Evolutionary conservation across 23 tunicate genomes (phyloP).

Genomic region (Ascidia mentula): DNA sequence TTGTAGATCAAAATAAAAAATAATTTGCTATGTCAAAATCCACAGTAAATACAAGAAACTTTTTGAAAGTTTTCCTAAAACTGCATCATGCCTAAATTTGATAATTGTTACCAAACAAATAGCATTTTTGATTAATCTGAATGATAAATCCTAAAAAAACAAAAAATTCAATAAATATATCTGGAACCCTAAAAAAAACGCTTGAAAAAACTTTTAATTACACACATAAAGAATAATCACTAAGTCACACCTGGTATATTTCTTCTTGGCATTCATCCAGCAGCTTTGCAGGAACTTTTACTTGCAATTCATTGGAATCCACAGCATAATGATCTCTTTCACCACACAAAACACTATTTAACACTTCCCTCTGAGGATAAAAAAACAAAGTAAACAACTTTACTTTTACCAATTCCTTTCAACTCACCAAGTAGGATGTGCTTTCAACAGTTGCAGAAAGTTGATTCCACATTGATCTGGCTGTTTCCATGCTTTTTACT

Average conservation of each 20-base stretch:
- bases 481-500: constrained; percentile 5
- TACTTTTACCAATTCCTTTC: neutral
- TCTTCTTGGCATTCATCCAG: constrained; percentile 49
- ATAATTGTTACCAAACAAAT: too few relatives aligned
- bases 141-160: too few relatives aligned
- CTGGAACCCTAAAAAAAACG: too few relatives aligned
- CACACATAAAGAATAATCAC: neutral
- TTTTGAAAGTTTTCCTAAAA: too few relatives aligned
- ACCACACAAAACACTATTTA: constrained; percentile 11
- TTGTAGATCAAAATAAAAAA: too few relatives aligned
- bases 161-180: too few relatives aligned
- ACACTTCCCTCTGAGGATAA: constrained; percentile 29
- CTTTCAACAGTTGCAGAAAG: neutral
- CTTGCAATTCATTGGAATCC: constrained; percentile 19
- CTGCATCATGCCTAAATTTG: too few relatives aligned
- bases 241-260: constrained; percentile 31
- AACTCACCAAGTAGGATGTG: neutral
- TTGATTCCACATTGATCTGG: neutral
- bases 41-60: too few relatives aligned
- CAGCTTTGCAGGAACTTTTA: constrained; percentile 27
- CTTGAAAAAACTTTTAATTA: neutral
- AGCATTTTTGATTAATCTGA: too few relatives aligned
- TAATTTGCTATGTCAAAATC: too few relatives aligned
- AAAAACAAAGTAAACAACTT: neutral
- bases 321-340: neutral